A percentile compares a stretch with the other conserved stretches of the same genome.
Evolutionary conservation across 2,113 vertebrate species (phyloP).

Genomic region (Heptranchias perlo): DNA sequence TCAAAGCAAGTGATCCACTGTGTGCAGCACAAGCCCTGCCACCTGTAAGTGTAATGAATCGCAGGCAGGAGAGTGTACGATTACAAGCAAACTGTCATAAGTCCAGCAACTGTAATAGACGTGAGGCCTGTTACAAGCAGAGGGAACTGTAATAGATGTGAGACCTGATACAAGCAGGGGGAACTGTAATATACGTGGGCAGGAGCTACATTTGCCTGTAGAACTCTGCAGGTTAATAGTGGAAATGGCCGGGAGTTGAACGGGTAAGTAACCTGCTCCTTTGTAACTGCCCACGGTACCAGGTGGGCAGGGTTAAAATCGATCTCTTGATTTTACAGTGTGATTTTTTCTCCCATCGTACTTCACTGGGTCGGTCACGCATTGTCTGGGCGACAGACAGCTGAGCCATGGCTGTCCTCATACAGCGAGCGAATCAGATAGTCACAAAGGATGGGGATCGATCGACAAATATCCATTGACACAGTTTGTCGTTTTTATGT

Average conservation of each 20-base stretch:
- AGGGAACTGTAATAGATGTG: too few species aligned
- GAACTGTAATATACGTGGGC: not conserved
- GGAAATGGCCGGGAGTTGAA: not conserved
- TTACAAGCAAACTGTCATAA: not conserved
- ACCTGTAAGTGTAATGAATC: not conserved
- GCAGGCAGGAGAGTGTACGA: not conserved
- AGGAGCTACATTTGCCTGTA: not conserved
- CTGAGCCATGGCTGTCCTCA: not conserved
- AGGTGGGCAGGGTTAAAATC: not conserved
- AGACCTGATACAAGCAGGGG: too few species aligned
- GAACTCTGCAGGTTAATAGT: not conserved
- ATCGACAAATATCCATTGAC: not conserved
- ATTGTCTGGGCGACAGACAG: not conserved
- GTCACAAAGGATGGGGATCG: not conserved
- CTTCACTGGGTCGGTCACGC: not conserved
- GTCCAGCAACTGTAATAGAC: not conserved
- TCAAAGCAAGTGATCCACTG: not conserved
- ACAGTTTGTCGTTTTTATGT: not conserved
- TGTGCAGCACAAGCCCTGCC: not conserved
- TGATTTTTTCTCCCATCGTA: not conserved
- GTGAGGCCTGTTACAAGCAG: not conserved
- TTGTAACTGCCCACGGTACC: not conserved
- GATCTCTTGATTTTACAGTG: not conserved
- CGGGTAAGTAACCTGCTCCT: not conserved
- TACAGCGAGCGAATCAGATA: not conserved